A percentile compares a stretch with the other conserved stretches of the same genome.
These are phyloP conservation scores for Aphrocallistes beatrix DNA, from an alignment of 37 sponge, comb jelly and placozoan species.

Conservation along the genomic window DNA sequence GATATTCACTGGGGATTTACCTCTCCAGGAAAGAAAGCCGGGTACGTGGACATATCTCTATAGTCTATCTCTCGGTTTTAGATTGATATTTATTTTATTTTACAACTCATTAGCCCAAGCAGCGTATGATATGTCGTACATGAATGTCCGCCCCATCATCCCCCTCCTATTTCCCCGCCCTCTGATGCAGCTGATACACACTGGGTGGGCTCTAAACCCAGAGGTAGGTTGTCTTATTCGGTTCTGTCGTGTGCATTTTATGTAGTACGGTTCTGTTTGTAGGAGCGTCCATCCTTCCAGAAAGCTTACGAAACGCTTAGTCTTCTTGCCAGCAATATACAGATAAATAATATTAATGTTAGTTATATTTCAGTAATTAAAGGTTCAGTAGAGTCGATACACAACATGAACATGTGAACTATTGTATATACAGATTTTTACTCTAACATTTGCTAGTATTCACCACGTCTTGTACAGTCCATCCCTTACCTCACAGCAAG, in stretches of 20 bases:
- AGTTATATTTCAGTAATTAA: too few relatives aligned
- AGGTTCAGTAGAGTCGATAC: too few relatives aligned
- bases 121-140: conserved; percentile 42
- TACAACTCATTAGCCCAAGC: conserved; percentile 24
- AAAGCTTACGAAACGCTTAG: conserved; percentile 7
- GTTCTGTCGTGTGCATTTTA: background rate
- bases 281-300: conserved; percentile 2
- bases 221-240: conserved; percentile 17
- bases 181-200: conserved; percentile 16
- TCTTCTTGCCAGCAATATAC: background rate
- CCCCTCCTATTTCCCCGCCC: conserved; percentile 24
- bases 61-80: background rate
- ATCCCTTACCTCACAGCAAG: background rate
- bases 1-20: conserved; percentile 33
- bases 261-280: background rate
- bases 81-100: background rate
- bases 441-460: background rate
- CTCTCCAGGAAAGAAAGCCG: conserved; percentile 37
- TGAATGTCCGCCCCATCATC: conserved; percentile 33
- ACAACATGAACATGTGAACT: too few relatives aligned
- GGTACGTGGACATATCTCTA: conserved; percentile 16
- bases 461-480: background rate
- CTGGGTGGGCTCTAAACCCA: conserved; percentile 30
- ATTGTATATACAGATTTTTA: too few relatives aligned
- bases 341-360: background rate